Evolutionary conservation across 92 coral and sea anemone species (phyloP).

Genomic region (Zoanthus sociatus): DNA sequence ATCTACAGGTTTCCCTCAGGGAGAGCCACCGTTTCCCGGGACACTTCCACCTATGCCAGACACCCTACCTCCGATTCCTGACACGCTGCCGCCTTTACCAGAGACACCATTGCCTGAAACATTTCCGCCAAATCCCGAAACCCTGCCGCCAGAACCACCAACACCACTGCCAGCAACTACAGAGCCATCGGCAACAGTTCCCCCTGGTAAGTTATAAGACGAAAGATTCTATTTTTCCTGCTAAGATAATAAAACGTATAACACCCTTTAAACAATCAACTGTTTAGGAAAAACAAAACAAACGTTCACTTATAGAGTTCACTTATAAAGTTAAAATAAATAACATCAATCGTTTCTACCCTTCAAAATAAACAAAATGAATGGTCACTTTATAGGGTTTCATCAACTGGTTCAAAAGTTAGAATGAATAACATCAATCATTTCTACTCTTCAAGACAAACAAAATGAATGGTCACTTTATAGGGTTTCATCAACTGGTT

Average conservation of each 20-base stretch:
- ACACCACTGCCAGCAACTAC: not conserved
- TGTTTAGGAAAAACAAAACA: no score
- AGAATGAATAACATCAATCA: no score
- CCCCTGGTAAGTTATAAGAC: not conserved
- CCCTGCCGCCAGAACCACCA: not conserved
- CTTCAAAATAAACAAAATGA: no score
- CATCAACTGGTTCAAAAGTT: no score
- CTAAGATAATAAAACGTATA: not conserved
- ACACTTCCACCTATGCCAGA: not conserved
- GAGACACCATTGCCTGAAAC: constrained; percentile 12
- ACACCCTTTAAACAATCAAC: not conserved
- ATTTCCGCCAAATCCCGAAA: not conserved
- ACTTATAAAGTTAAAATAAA: no score
- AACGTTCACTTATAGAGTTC: no score
- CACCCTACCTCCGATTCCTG: constrained; percentile 2
- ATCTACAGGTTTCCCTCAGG: not conserved
- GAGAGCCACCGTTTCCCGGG: constrained; percentile 25
- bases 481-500: no score
- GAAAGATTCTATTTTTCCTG: not conserved
- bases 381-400: no score
- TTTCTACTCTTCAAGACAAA: no score
- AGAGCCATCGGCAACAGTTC: not conserved
- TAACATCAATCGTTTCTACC: no score
- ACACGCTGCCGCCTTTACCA: not conserved
- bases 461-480: no score